phyloP scores from a whole-genome alignment of 1,140 invertebrate species.

The Polypedilum vanderplanki region DNA sequence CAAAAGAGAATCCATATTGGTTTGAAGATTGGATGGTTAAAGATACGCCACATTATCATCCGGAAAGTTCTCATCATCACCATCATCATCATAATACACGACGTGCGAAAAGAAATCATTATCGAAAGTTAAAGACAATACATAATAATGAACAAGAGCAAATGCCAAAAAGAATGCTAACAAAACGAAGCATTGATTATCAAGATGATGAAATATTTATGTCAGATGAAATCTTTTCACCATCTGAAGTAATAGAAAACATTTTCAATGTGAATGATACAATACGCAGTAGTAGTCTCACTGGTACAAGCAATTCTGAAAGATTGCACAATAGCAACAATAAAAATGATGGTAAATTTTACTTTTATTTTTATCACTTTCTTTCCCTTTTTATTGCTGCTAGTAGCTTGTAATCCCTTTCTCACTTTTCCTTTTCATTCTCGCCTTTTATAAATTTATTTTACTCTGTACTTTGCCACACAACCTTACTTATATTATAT shows the following conservation, averaged over 20 bases:
- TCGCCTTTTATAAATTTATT: not conserved
- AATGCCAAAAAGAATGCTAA: not conserved
- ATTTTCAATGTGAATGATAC: slow-evolving; percentile 19
- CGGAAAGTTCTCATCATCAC: slow-evolving; percentile 9
- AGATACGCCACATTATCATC: not conserved
- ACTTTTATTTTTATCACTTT: not conserved
- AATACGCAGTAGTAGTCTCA: not conserved
- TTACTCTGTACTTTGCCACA: not conserved
- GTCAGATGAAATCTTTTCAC: not conserved
- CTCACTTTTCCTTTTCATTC: not conserved
- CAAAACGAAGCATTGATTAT: not conserved
- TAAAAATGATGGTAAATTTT: not conserved
- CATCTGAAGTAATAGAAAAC: not conserved
- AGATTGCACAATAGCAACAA: too few relatives aligned
- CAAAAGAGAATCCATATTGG: slow-evolving; percentile 22
- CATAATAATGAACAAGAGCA: not conserved
- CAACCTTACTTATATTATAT: not conserved
- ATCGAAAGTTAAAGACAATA: slow-evolving; percentile 22
- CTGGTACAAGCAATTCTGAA: not conserved
- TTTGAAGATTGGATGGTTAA: slow-evolving; percentile 16
- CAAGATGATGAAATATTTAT: not conserved
- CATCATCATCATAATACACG: slow-evolving; percentile 24
- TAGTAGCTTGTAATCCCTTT: not conserved
- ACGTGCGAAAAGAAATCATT: slow-evolving; percentile 21
- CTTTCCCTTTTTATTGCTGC: not conserved